Percentiles rank a stretch among this genome's conserved stretches.
These are phyloP conservation scores for Tetragnatha versicolor DNA, from an alignment of 1,140 invertebrate genomes.

Conservation along the genomic window DNA sequence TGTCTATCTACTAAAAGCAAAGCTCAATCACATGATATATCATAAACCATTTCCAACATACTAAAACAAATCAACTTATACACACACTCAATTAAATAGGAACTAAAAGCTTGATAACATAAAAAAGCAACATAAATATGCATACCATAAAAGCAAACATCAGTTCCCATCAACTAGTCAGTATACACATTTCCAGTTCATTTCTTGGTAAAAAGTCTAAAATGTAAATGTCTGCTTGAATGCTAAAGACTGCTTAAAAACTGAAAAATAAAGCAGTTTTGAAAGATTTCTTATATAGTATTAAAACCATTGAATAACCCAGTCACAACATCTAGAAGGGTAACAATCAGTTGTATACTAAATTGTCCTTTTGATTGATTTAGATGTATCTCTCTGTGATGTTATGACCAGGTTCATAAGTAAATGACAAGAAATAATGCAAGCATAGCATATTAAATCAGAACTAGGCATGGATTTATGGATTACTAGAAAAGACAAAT, in stretches of 20 bases:
- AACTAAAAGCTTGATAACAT: conserved; percentile 42
- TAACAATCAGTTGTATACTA: too few species aligned
- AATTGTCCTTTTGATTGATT: too few species aligned
- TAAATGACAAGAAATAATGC: too few species aligned
- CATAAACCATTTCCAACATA: conserved; percentile 41
- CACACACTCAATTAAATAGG: conserved; percentile 40
- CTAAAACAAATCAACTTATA: conserved; percentile 17
- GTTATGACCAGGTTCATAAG: too few species aligned
- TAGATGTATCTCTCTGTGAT: too few species aligned
- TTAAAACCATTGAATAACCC: too few species aligned
- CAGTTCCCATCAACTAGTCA: neutral
- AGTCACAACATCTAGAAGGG: too few species aligned
- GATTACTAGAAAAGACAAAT: too few species aligned
- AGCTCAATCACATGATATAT: conserved; percentile 39
- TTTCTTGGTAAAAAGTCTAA: neutral
- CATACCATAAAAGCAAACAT: conserved; percentile 24
- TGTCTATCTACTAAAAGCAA: conserved; percentile 27
- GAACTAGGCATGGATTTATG: too few species aligned
- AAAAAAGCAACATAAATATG: conserved; percentile 39
- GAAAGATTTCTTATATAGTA: too few species aligned
- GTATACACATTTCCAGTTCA: neutral
- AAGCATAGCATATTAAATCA: too few species aligned
- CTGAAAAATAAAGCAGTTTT: too few species aligned
- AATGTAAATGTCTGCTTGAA: conserved; percentile 12
- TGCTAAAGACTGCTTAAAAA: neutral